phyloP scores from a whole-genome alignment of 2,888 invertebrate species.

The Galerucella nymphaeae region DNA sequence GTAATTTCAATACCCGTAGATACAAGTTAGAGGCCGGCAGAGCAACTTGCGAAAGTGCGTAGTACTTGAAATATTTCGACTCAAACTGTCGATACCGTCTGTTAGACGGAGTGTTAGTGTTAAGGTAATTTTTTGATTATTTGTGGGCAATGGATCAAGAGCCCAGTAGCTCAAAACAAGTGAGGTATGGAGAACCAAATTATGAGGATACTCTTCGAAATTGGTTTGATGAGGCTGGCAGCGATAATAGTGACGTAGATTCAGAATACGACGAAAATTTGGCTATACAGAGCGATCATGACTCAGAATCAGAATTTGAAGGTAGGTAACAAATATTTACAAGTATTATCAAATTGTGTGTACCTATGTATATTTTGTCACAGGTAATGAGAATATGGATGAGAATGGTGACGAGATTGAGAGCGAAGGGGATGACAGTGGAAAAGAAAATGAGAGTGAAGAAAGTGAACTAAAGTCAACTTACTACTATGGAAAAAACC shows the following conservation, averaged over 20 bases:
- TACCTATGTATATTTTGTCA: conserved; percentile 4
- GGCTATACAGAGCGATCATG: conserved; percentile 5
- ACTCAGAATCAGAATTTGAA: conserved; percentile 12
- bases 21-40: not conserved
- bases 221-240: not conserved
- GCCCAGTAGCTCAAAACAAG: conserved; percentile 11
- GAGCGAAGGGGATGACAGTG: not conserved
- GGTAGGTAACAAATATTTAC: conserved; percentile 15
- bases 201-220: conserved; percentile 7
- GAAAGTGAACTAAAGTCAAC: conserved; percentile 23
- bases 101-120: conserved; percentile 15
- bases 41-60: not conserved
- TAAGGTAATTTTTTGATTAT: conserved; percentile 3
- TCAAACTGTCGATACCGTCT: no score
- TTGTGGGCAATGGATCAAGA: conserved; percentile 4
- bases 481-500: conserved; percentile 28
- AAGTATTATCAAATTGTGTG: conserved; percentile 6
- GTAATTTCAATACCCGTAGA: conserved; percentile 7
- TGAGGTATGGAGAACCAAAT: conserved; percentile 10
- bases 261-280: conserved; percentile 9
- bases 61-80: conserved; percentile 6
- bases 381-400: not conserved
- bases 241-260: conserved; percentile 13
- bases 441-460: conserved; percentile 2
- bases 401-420: conserved; percentile 6